These are phyloP conservation scores for Drosophila setifemur DNA, from an alignment of 1,140 invertebrate genomes.

Conservation along the genomic window DNA sequence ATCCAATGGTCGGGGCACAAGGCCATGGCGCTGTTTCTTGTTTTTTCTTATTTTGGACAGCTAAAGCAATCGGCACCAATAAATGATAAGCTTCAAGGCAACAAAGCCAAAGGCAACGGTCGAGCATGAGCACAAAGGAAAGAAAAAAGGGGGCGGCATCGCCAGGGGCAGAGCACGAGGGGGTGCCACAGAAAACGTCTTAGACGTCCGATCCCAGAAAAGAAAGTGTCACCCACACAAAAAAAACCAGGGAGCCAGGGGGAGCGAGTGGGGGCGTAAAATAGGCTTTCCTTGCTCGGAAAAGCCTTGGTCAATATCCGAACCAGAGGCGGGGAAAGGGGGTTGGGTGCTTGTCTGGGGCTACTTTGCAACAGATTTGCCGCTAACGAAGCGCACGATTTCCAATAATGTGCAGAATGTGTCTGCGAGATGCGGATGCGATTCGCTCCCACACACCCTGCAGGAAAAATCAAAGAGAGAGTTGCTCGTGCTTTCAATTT, in stretches of 20 bases:
- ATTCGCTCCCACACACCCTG: slow-evolving; percentile 1
- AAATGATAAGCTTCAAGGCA: slow-evolving; percentile 69
- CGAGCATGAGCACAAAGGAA: slow-evolving; percentile 10
- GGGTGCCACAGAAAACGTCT: slow-evolving; percentile 17
- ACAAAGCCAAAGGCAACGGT: slow-evolving; percentile 57
- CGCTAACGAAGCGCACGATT: slow-evolving; percentile 78
- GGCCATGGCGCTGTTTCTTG: too few relatives aligned
- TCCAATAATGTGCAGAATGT: slow-evolving; percentile 59
- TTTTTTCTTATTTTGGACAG: slow-evolving; percentile 34
- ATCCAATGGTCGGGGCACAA: too few relatives aligned
- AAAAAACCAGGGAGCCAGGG: not conserved
- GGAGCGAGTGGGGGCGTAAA: not conserved
- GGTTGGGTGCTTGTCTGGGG: slow-evolving; percentile 21
- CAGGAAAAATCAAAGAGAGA: not conserved
- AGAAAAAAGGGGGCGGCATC: not conserved
- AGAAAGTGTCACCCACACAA: slow-evolving; percentile 19
- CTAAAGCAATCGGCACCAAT: slow-evolving; percentile 72
- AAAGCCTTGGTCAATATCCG: slow-evolving; percentile 17
- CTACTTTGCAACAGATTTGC: slow-evolving; percentile 76
- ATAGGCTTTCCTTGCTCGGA: slow-evolving; percentile 14
- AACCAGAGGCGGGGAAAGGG: not conserved
- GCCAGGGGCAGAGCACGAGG: too few relatives aligned
- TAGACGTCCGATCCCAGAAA: slow-evolving; percentile 1
- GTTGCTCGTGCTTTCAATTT: not conserved
- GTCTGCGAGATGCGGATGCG: slow-evolving; percentile 35